Conservation (phyloP, 2,113 vertebrate genomes). For the Hydrolagus affinis region DNA sequence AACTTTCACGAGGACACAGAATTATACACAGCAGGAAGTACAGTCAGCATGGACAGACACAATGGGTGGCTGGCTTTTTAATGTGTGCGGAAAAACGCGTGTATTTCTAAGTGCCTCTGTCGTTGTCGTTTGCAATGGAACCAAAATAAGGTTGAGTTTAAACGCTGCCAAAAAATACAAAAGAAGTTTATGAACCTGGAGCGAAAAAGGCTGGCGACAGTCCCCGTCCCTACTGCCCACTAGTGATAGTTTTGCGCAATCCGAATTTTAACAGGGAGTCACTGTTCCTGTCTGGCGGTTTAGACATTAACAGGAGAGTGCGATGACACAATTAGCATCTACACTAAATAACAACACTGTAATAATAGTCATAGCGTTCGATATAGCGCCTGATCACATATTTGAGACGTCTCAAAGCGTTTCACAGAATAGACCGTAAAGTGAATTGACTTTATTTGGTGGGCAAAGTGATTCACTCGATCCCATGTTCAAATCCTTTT, state of each 20-base stretch:
- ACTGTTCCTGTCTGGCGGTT: neutral
- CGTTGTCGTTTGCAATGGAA: no score
- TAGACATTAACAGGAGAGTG: neutral
- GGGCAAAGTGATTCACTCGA: no score
- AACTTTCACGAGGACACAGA: neutral
- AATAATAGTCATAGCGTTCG: no score
- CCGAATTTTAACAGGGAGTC: neutral
- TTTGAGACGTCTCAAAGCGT: no score
- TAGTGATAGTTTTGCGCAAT: neutral
- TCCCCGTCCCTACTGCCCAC: neutral
- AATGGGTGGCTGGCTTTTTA: neutral
- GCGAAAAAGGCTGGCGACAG: neutral
- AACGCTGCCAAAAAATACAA: neutral
- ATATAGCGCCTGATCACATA: no score
- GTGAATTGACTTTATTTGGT: no score
- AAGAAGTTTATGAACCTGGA: neutral
- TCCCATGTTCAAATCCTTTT: no score
- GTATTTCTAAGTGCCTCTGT: no score
- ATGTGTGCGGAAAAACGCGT: neutral
- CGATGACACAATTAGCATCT: neutral
- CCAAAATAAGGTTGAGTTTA: neutral
- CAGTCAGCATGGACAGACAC: neutral
- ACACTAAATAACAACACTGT: no score
- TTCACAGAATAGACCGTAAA: no score
- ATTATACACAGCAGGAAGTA: neutral